These are phyloP conservation scores for Cremastobaeus sp. DNA, from an alignment of 2,888 invertebrate species.

Conservation along the genomic window DNA sequence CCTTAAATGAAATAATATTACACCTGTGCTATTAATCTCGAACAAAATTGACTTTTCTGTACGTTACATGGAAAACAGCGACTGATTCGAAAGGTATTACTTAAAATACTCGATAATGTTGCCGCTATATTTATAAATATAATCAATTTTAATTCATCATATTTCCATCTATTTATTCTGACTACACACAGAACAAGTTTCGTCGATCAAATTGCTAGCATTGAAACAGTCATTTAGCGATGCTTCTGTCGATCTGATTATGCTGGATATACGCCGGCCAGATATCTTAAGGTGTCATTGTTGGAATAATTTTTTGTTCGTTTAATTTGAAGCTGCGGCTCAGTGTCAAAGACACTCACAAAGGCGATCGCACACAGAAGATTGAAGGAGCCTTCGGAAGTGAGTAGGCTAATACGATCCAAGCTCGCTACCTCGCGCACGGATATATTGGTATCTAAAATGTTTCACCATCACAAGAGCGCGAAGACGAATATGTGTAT, in stretches of 20 bases:
- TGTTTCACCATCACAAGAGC: constrained; percentile 36
- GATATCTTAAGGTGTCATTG: constrained; percentile 35
- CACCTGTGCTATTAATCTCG: too few species aligned
- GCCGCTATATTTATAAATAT: too few species aligned
- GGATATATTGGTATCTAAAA: constrained; percentile 55
- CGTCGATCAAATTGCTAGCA: not conserved
- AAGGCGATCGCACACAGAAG: constrained; percentile 36
- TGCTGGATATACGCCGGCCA: not conserved
- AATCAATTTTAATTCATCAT: too few species aligned
- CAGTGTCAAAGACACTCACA: constrained; percentile 41
- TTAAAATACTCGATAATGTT: too few species aligned
- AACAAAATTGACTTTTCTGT: too few species aligned
- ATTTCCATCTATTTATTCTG: not conserved
- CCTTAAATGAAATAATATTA: too few species aligned
- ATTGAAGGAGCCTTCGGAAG: constrained; percentile 51
- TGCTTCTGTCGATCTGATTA: constrained; percentile 13
- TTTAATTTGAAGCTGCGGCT: constrained; percentile 39
- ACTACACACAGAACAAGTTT: not conserved
- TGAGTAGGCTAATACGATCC: constrained; percentile 58
- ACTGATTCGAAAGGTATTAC: too few species aligned
- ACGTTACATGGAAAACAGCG: too few species aligned
- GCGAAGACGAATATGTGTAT: constrained; percentile 9
- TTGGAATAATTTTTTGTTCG: constrained; percentile 20
- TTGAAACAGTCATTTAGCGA: not conserved
- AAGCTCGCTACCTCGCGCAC: constrained; percentile 61